phyloP scores from a whole-genome alignment of 2,113 vertebrate genomes.

The Balaeniceps rex region DNA sequence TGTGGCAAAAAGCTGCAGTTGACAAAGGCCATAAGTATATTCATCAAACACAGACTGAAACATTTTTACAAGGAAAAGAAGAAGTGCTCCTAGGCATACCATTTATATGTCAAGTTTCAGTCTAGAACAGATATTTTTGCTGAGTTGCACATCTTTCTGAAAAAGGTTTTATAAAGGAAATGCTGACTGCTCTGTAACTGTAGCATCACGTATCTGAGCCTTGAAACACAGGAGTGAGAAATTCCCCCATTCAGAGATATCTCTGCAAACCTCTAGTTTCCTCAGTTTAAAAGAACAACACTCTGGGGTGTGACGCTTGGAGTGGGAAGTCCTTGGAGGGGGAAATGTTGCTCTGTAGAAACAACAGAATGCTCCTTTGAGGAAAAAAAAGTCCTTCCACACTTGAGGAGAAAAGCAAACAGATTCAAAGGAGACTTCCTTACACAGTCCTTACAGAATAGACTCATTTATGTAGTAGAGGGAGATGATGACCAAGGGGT shows the following conservation, averaged over 20 bases:
- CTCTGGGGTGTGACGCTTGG: neutral
- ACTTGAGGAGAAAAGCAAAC: neutral
- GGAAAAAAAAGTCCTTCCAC: neutral
- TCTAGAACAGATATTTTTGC: constrained; percentile 33
- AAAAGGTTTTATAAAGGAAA: neutral
- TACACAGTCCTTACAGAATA: neutral
- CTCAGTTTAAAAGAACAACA: neutral
- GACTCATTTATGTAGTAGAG: neutral
- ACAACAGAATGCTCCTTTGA: neutral
- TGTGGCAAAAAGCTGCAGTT: constrained; percentile 13
- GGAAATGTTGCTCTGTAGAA: neutral
- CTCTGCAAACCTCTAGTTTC: neutral
- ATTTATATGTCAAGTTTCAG: constrained; percentile 25
- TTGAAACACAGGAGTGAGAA: neutral
- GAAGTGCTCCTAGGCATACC: constrained; percentile 14
- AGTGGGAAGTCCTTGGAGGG: neutral
- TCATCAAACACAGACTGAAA: constrained; percentile 44
- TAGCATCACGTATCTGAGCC: neutral
- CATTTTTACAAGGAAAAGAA: constrained; percentile 41
- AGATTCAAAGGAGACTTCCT: neutral
- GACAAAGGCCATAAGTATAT: constrained; percentile 54
- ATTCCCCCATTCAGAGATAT: neutral
- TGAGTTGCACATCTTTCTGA: constrained; percentile 16
- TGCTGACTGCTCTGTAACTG: neutral
- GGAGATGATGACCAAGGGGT: neutral